Evolutionary conservation across 2,888 invertebrate species (phyloP).

Genomic region (Plebejus anna): DNA sequence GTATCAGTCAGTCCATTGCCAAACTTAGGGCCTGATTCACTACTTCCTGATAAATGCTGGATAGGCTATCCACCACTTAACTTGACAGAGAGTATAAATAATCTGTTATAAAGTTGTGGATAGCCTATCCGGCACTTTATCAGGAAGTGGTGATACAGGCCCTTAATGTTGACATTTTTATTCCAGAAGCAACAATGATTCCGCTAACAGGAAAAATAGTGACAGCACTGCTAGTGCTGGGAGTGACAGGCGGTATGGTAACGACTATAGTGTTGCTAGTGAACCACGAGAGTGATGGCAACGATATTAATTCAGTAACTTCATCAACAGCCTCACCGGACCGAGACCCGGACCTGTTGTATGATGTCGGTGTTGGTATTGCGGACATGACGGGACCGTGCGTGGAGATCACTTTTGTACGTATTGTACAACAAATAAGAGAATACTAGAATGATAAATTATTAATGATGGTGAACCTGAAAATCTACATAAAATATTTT

Average conservation of each 20-base stretch:
- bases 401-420: slow-evolving; percentile 94
- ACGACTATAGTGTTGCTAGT: slow-evolving; percentile 52
- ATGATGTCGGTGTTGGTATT: slow-evolving; percentile 89
- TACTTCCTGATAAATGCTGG: too few species aligned
- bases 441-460: too few species aligned
- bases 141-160: too few species aligned
- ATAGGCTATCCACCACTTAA: too few species aligned
- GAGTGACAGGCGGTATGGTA: slow-evolving; percentile 55
- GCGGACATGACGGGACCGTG: slow-evolving; percentile 95
- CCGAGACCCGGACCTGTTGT: slow-evolving; percentile 39
- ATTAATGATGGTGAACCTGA: too few species aligned
- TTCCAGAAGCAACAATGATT: slow-evolving; percentile 18
- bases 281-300: slow-evolving; percentile 37
- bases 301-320: slow-evolving; percentile 24
- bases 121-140: too few species aligned
- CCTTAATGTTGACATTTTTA: neutral
- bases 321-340: slow-evolving; percentile 24
- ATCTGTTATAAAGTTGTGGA: too few species aligned
- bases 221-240: slow-evolving; percentile 48
- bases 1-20: too few species aligned
- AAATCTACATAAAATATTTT: too few species aligned
- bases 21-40: too few species aligned
- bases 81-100: too few species aligned
- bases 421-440: slow-evolving; percentile 51
- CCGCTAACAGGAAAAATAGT: slow-evolving; percentile 54